These are phyloP conservation scores for Xiphophorus maculatus DNA, from an alignment of 2,113 vertebrate genomes.

Conservation along the genomic window DNA sequence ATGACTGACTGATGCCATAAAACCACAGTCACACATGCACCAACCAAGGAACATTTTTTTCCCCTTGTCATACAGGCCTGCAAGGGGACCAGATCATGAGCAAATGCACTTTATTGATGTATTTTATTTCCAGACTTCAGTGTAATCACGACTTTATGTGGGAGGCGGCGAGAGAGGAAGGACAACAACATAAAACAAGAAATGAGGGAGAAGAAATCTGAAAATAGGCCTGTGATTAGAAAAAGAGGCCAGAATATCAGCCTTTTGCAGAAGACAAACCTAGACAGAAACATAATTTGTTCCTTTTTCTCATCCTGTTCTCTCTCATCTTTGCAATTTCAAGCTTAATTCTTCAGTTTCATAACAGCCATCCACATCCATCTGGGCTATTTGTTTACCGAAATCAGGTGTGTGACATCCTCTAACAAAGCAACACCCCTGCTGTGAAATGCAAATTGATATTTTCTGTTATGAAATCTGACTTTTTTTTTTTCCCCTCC, in stretches of 20 bases:
- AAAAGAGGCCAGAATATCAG: slow-evolving; percentile 53
- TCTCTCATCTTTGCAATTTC: slow-evolving; percentile 22
- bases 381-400: slow-evolving; percentile 53
- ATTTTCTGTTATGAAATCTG: slow-evolving; percentile 15
- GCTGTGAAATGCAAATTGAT: slow-evolving; percentile 56
- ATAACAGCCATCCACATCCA: slow-evolving; percentile 44
- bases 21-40: slow-evolving; percentile 36
- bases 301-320: neutral
- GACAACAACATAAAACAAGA: slow-evolving; percentile 51
- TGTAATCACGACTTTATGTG: slow-evolving; percentile 67
- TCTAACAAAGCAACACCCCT: slow-evolving; percentile 50
- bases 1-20: slow-evolving; percentile 64
- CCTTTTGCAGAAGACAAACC: neutral
- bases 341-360: slow-evolving; percentile 38
- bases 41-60: slow-evolving; percentile 4
- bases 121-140: slow-evolving; percentile 55
- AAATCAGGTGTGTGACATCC: slow-evolving; percentile 50
- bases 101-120: slow-evolving; percentile 12
- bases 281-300: slow-evolving; percentile 6
- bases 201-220: slow-evolving; percentile 45
- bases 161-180: slow-evolving; percentile 52
- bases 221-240: slow-evolving; percentile 61
- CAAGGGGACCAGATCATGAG: neutral
- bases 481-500: slow-evolving; percentile 25
- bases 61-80: neutral